These are phyloP conservation scores for Cheumatopsyche charites DNA, from an alignment of 1,140 invertebrate genomes.

Conservation along the genomic window DNA sequence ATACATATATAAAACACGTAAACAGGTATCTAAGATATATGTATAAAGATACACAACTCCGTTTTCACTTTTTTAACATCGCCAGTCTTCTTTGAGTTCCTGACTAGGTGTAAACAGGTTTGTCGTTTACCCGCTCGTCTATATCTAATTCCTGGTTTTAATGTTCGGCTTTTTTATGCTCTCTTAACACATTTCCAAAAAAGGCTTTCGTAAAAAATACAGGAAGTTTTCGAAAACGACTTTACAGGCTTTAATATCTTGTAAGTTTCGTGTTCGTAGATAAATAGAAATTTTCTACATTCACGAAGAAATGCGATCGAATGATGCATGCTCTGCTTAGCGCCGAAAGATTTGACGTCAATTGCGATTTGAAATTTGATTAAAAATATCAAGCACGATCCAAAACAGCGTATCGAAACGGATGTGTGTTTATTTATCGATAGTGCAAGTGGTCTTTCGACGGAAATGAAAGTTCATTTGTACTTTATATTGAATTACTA, in stretches of 20 bases:
- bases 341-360: neutral
- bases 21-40: constrained; percentile 32
- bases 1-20: neutral
- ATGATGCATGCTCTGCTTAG: neutral
- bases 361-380: neutral
- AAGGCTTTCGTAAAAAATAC: neutral
- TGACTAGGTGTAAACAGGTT: constrained; percentile 28
- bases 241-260: neutral
- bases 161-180: constrained; percentile 1
- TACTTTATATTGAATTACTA: no score
- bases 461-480: no score
- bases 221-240: neutral
- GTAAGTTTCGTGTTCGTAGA: neutral
- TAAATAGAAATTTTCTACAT: neutral
- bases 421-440: no score
- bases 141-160: constrained; percentile 17
- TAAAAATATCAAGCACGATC: neutral
- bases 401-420: no score
- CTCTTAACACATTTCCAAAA: neutral
- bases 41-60: constrained; percentile 13
- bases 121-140: constrained; percentile 10
- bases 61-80: constrained; percentile 35
- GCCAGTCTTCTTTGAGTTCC: constrained; percentile 19
- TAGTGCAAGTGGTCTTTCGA: no score
- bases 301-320: neutral